Evolutionary conservation across 2,797 vertebrate species (phyloP).

Genomic region (Myiothlypis chrysogaster): DNA sequence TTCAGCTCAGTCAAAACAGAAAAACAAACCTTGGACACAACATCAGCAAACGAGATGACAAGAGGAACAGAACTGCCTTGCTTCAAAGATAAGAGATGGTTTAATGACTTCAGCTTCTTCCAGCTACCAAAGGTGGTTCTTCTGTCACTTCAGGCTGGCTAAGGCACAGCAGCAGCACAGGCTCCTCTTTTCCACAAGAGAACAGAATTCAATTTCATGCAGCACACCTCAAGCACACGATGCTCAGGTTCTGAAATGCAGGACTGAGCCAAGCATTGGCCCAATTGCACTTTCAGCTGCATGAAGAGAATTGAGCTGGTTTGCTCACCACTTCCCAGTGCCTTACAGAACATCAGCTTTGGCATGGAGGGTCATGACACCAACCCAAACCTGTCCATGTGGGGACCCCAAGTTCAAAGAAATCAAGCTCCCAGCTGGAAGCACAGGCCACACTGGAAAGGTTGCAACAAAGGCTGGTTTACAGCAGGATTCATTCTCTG

Average conservation of each 20-base stretch:
- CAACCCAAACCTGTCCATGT: background rate
- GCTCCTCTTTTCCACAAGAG: background rate
- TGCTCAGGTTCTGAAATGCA: background rate
- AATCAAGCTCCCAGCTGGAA: background rate
- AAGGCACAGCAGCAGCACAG: background rate
- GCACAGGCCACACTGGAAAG: background rate
- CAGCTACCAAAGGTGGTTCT: background rate
- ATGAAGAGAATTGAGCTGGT: background rate
- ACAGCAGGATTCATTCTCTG: background rate
- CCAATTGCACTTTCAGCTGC: background rate
- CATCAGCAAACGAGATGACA: background rate
- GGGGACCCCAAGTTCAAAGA: background rate
- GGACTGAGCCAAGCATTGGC: fast-evolving
- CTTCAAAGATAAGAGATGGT: background rate
- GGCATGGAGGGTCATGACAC: background rate
- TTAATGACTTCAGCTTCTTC: background rate
- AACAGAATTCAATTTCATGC: background rate
- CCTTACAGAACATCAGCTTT: background rate
- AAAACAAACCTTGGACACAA: background rate
- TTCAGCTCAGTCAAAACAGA: background rate
- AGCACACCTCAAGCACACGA: background rate
- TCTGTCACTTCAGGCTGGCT: background rate
- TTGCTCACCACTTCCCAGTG: background rate
- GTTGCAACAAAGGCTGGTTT: background rate
- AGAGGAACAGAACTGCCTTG: background rate